Evolutionary conservation across 2,113 vertebrate genomes (phyloP), one percentile per base, ranked within the genome.

Genomic region (Syrrhaptes paradoxus): DNA sequence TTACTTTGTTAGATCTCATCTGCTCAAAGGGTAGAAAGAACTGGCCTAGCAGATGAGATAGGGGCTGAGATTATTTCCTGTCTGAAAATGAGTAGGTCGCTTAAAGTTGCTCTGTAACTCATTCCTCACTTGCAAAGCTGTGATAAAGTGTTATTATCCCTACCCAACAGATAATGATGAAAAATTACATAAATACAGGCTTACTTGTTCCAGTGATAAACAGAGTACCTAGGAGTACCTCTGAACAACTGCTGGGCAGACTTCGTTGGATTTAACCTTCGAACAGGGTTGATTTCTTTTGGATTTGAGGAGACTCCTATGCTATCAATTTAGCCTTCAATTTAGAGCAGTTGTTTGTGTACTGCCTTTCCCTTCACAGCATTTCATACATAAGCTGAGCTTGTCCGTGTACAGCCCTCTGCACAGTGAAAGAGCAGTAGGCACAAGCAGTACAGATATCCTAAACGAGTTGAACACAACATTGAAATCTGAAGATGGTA

Each of bases 91-190:
- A 87, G 58, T 8, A 61, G 54, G 75, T 73, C 54, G 48, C 46
- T 66, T 85, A 26, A 74, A 74, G 90, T 80, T 34, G 83, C 72
- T 94, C 68, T 86, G 79, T 79, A 81, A 28, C 90, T 76, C 4
- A 0, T 11, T 75, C 15, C 55, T 79, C 13, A 4, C 79, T 41
- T 95, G 74, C 81, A 82, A 75, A 76, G 74, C 67, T 76, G 8
- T 31, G 45, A 72, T 79, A 29, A 80, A 73, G 46, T 49, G 43
- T 88, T 41, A 26, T 70, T 92, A 80, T 34, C 59, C 83, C 55
- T 76, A 38, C 31, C 46, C 31, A 43, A 51, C 3, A 88, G 72
- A 43, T 80, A 88, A 93, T 79, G n/a, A 79, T 29, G 45, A 34
- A 2, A 83, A 73, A 46, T 54, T 41, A 54, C 36, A 54, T 92